Base-by-base conservation (phyloP, 2,797 vertebrate species). In the Hephaestus fuliginosus region DNA sequence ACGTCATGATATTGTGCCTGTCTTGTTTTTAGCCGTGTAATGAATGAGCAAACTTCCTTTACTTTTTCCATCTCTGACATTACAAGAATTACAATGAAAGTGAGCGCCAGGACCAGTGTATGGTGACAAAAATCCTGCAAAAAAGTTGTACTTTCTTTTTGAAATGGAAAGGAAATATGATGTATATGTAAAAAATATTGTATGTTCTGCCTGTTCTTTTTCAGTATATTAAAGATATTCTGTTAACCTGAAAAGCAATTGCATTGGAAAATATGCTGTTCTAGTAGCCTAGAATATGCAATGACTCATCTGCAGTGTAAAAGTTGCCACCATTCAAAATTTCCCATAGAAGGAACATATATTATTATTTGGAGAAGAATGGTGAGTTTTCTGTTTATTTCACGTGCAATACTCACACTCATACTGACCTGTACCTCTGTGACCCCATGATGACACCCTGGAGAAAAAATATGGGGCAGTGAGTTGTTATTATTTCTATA, bases 231-330 rank as follows among this genome's bases (percentile, higher is more conserved):
- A 0, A n/a, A 39, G 18, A 67, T 39, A 36, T 39, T 68, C 51
- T 55, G 49, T 15, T 52, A 12, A 66, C 3, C 49, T 65, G 20
- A 53, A 49, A 55, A 33, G 28, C 8, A 20, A 3, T 44, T 20
- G 13, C n/a, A 46, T 30, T 9, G 39, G 17, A 72, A 72, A 44
- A 56, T 57, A 5, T 71, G 17, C 18, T 60, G 1, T 41, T 63
- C 17, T 30, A 41, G 4, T 22, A 60, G 22, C 6, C 51, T 49
- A 57, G 48, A 81, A 49, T 53, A 56, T 22, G 1, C 33, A 30
- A 46, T 67, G 55, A 76, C 12, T 78, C 52, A 69, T 25, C 17
- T 55, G 46, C 25, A 22, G 36, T 57, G 14, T 44, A 63, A 36
- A 53, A 63, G 33, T 53, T 44, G 17, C 11, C 22, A 41, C 13